Evolutionary conservation across 2,797 vertebrate genomes (phyloP).

Genomic region (Pempheris klunzingeri): DNA sequence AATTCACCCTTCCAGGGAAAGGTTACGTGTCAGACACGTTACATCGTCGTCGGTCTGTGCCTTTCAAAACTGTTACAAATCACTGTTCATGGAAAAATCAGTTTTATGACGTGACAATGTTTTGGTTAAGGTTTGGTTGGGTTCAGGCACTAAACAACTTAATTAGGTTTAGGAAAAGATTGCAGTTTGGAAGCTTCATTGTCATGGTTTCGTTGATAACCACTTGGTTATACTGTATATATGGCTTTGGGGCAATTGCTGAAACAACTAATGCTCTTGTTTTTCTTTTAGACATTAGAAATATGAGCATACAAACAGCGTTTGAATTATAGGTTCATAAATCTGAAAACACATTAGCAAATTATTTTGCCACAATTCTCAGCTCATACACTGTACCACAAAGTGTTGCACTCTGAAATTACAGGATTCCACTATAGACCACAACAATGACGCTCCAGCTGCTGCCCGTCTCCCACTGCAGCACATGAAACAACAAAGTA

Average conservation of each 20-base stretch:
- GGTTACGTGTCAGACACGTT: background rate
- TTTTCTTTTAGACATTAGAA: background rate
- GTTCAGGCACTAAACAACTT: background rate
- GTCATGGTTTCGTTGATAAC: background rate
- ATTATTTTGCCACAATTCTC: conserved; percentile 5
- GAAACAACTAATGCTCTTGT: background rate
- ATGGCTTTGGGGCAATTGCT: background rate
- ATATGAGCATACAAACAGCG: background rate
- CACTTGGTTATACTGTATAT: background rate
- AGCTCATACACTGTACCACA: background rate
- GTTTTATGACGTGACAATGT: background rate
- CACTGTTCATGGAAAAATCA: background rate
- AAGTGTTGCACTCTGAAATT: no score
- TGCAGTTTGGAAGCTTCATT: background rate
- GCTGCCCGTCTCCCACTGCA: background rate
- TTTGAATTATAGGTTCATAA: background rate
- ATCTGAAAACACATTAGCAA: background rate
- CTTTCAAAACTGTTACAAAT: background rate
- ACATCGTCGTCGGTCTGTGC: background rate
- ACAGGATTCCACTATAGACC: no score
- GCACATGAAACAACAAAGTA: background rate
- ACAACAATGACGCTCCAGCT: no score
- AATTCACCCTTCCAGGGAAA: background rate
- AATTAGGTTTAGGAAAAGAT: background rate
- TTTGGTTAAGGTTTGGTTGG: background rate